Evolutionary conservation across 2,797 vertebrate genomes (phyloP), one percentile per base, ranked within the genome.

Genomic region (Emys orbicularis): DNA sequence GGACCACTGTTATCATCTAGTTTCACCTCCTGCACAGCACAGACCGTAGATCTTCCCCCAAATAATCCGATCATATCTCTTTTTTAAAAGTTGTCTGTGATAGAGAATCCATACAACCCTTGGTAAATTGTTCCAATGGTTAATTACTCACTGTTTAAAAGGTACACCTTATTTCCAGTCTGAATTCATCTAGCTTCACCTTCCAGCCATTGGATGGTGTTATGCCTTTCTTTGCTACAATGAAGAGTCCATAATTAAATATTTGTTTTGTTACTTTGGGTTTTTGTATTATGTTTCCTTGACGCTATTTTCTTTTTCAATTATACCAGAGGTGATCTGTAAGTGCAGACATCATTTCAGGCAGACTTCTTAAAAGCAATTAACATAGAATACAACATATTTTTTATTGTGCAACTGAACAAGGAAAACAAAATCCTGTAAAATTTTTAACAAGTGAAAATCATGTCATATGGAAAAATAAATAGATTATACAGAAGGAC

Each of bases 301-400:
- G 12, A 76, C 16, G 56, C 89, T 84, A 83, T 93, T 87, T 15
- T 57, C 50, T 52, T 89, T 85, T 92, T 68, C 68, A 82, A 12
- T 86, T 86, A 56, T 86, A 86, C 29, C 47, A 84, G 37, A 86
- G 93, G 76, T 72, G n/a, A 90, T 90, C 59, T 80, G 54, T 90
- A 90, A 84, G 18, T 84, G 29, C 41, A 79, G 34, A 19, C 68
- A 52, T 19, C 5, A 68, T 2, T 65, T 94, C 59, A 37, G 37
- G 57, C 79, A 57, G 8, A 21, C 10, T 83, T 13, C 90, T 94
- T 49, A 83, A 41, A 47, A 81, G 3, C 8, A 47, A 53, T 77
- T 85, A 50, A 52, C 6, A 11, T 49, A 59, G 94, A 96, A 79
- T 54, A 41, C 5, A 88, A 50, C 74, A 56, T 87, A 53, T 21